Evolutionary conservation across 2,888 invertebrate genomes (phyloP).

Genomic region (Philereme transversata): DNA sequence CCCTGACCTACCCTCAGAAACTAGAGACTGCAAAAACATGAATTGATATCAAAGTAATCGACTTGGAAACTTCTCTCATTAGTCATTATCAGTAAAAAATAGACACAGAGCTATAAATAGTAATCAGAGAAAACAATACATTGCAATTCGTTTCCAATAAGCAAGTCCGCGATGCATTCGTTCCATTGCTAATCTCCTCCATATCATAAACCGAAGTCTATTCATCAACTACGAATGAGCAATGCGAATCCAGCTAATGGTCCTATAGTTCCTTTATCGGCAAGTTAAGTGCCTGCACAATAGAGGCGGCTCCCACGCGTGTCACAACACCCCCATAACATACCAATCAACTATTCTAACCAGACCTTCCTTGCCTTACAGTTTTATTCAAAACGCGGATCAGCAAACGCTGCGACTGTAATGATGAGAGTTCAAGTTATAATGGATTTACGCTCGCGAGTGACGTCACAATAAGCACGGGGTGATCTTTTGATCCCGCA

Average conservation of each 20-base stretch:
- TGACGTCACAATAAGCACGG: constrained; percentile 61
- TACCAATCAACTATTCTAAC: constrained; percentile 44
- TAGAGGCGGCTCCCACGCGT: constrained; percentile 79
- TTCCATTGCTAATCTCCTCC: constrained; percentile 64
- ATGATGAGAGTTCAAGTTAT: constrained; percentile 46
- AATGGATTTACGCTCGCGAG: constrained; percentile 50
- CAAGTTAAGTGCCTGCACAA: constrained; percentile 80
- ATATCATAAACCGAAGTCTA: constrained; percentile 79
- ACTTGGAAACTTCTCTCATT: no score
- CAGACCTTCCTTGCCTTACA: constrained; percentile 50
- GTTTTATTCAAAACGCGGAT: constrained; percentile 14
- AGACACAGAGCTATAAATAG: no score
- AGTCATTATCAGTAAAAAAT: no score
- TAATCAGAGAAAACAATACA: constrained; percentile 15
- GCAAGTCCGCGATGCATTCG: constrained; percentile 42
- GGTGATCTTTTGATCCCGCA: constrained; percentile 71
- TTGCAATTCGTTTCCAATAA: constrained; percentile 36
- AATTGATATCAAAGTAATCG: no score
- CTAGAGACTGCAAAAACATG: no score
- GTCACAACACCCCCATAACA: constrained; percentile 78
- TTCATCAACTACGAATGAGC: constrained; percentile 78
- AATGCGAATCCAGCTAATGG: constrained; percentile 81
- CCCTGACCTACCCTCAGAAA: no score
- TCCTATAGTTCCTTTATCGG: constrained; percentile 79
- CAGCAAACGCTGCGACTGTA: constrained; percentile 7